Evolutionary conservation across 2,888 invertebrate genomes (phyloP).

Genomic region (Acanthacorydalis orientalis): DNA sequence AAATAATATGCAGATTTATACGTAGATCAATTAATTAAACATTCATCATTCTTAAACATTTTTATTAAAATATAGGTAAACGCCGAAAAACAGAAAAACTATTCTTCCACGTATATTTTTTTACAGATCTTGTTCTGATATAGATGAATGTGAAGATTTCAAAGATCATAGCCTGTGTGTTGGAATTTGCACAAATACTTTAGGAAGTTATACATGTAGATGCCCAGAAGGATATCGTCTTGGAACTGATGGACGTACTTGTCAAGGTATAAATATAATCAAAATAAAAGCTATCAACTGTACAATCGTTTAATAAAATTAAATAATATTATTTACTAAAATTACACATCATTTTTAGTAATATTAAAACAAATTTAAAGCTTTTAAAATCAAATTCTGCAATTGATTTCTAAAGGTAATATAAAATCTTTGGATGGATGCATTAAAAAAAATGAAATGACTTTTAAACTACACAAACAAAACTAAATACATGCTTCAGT

Average conservation of each 20-base stretch:
- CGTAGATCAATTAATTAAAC: too few species aligned
- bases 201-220: conserved; percentile 67
- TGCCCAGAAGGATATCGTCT: conserved; percentile 70
- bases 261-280: conserved; percentile 46
- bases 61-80: not conserved
- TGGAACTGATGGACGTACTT: conserved; percentile 57
- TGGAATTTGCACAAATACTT: conserved; percentile 70
- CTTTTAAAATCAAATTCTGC: conserved; percentile 7
- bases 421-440: too few species aligned
- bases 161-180: conserved; percentile 52
- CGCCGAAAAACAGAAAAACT: not conserved
- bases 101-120: not conserved
- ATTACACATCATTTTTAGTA: too few species aligned
- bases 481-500: too few species aligned
- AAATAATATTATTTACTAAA: too few species aligned
- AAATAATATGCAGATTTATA: too few species aligned
- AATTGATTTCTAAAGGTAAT: too few species aligned
- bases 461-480: too few species aligned
- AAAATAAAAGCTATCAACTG: not conserved
- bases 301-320: too few species aligned
- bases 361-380: too few species aligned
- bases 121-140: conserved; percentile 52
- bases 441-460: too few species aligned
- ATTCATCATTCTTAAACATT: too few species aligned
- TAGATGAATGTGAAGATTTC: conserved; percentile 73